Evolutionary conservation across 37 sponge, comb jelly and placozoan genomes (phyloP), one percentile per base, ranked within the genome.

Genomic region (Chondrilla cf. caribensis): DNA sequence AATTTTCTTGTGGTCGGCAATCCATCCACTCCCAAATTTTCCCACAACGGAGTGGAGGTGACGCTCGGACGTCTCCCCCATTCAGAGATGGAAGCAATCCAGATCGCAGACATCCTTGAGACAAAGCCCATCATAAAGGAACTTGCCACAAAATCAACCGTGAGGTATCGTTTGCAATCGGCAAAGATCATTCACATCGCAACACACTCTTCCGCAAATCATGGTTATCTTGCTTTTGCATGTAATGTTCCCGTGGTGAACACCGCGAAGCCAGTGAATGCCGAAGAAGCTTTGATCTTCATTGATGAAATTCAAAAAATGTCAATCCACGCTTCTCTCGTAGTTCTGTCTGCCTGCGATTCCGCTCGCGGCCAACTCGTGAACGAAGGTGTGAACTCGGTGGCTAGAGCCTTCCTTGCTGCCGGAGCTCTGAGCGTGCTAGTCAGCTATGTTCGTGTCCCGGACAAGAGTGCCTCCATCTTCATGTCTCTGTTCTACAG

Each of bases 401-500:
- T 91, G 78, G 92, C 89, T 15, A 79, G 92, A 36, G 90, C 92
- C 2, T 91, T 95, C 47, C 81, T 95, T 38, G 58, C 88, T 7
- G 95, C 95, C 4, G 95, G 95, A 41, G 95, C 95, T 39, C 88
- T 86, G 43, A 54, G 89, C 21, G 95, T 95, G 0, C 70, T 95
- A 11, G 90, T 92, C 19, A 79, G 90, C 37, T 83, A 91, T 4
- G 86, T 92, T 89, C 38, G 93, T 28, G 87, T 95, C 6, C 95
- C 92, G 0, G 95, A 95, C 80, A 87, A 91, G 70, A 81, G 82
- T 79, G 89, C 95, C 22, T 44, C 77, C 19, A 73, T 78, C 57
- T 91, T 95, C 79, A 95, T 95, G 92, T 44, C 84, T 54, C 91
- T 88, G 64, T 91, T 95, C 87, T 95, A 95, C 85, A 81, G 83